Percentiles rank a stretch among this genome's conserved stretches.
phyloP scores from a whole-genome alignment of 2,888 invertebrate species.

The Rotaria magnacalcarata region DNA sequence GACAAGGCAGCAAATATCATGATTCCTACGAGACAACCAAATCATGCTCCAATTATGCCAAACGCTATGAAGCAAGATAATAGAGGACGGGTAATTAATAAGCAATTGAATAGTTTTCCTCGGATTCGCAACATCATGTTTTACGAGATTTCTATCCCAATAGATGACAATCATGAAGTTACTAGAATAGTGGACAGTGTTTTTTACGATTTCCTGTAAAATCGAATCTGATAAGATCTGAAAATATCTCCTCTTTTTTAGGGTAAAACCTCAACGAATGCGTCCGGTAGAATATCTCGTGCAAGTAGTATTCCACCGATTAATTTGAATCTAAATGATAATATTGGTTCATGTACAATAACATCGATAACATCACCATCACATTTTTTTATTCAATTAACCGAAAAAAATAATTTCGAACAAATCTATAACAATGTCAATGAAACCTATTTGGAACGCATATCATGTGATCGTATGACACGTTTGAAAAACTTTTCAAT shows the following conservation, averaged over 20 bases:
- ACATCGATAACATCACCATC: not conserved
- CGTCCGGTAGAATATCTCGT: conserved; percentile 2
- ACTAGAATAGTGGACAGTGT: too few relatives aligned
- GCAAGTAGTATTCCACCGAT: not conserved
- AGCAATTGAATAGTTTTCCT: too few relatives aligned
- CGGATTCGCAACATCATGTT: too few relatives aligned
- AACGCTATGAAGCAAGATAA: not conserved
- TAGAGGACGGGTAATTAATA: not conserved
- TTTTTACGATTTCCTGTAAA: too few relatives aligned
- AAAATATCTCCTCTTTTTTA: too few relatives aligned
- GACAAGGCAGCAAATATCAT: not conserved
- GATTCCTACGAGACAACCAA: not conserved
- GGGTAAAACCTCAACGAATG: not conserved
- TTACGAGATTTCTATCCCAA: too few relatives aligned
- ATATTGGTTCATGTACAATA: not conserved
- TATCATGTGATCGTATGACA: not conserved
- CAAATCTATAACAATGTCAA: not conserved
- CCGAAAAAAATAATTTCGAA: conserved; percentile 7
- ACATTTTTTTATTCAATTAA: conserved; percentile 8
- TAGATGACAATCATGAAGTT: too few relatives aligned
- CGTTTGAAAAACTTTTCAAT: not conserved
- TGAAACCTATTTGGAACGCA: conserved; percentile 5
- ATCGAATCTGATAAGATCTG: too few relatives aligned
- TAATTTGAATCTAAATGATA: not conserved
- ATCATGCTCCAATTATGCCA: not conserved